Conservation (phyloP, 2,113 vertebrate genomes). For the Origma solitaria region DNA sequence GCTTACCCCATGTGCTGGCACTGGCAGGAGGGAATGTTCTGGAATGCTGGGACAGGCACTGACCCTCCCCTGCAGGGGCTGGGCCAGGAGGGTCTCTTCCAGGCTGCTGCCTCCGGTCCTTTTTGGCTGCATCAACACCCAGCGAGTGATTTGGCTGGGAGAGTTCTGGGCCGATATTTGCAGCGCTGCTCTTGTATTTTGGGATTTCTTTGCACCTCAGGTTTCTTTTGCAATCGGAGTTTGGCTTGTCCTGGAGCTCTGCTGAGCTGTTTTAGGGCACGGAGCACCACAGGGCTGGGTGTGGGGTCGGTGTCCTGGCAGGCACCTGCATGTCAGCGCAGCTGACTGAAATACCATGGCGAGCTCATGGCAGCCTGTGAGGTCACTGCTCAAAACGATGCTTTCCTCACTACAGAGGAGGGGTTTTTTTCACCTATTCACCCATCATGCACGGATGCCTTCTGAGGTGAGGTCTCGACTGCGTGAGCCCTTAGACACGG, state of each 20-base stretch:
- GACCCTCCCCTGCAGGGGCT: neutral
- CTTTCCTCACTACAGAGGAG: neutral
- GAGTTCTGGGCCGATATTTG: neutral
- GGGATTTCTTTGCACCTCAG: neutral
- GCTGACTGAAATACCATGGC: neutral
- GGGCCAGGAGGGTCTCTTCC: accelerated
- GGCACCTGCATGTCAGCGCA: neutral
- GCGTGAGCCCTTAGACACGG: accelerated
- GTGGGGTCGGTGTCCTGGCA: accelerated
- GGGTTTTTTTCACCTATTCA: neutral
- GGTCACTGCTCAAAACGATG: neutral
- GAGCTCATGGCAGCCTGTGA: neutral
- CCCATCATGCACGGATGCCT: neutral
- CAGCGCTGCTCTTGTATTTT: neutral
- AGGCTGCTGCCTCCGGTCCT: neutral
- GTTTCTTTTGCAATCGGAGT: neutral
- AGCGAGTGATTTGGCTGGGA: accelerated
- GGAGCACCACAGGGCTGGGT: neutral
- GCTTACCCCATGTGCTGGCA: accelerated
- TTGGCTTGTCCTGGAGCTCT: neutral
- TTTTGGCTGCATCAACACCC: neutral
- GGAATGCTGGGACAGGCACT: neutral
- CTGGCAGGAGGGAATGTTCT: neutral
- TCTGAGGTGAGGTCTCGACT: neutral
- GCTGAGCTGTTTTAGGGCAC: neutral